Base-by-base conservation (phyloP, 2,888 invertebrate species). In the Thymelicus sylvestris region DNA sequence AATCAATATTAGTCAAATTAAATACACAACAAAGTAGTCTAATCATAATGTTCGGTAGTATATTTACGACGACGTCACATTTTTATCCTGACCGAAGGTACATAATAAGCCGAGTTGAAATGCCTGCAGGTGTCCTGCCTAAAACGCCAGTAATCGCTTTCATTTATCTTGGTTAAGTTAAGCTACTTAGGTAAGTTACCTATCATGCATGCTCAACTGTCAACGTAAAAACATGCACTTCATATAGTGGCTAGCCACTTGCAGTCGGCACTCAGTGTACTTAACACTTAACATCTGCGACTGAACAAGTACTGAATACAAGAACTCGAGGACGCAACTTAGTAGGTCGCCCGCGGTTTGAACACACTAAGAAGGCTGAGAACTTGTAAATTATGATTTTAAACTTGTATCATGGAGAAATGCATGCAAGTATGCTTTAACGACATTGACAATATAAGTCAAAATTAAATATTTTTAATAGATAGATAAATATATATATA, bases 201-300 rank as follows among this genome's bases (percentile, higher is more conserved):
- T 8, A 41, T 31, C 41, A 8, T 41, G 7, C 41, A 39, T 48
- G 7, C 15, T 50, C 8, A n/a, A 8, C 48, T n/a, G 13, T 31
- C 24, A 38, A n/a, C n/a, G 41, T 60, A 60, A 38, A 60, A n/a
- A 60, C 44, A 44, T 19, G 8, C 19, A 52, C n/a, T n/a, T 60
- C 38, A 60, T 12, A 44, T 6, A 8, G 8, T 60, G 7, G 39
- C 6, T 41, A 41, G 38, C 39, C 60, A 41, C 60, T 60, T 60
- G 31, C 64, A 62, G 62, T 47, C 19, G 44, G 10, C n/a, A 39
- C 8, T 4, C 38, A 13, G 64, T 64, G 64, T n/a, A 38, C 64
- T 62, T 62, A 47, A 39, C 38, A 52, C 52, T 64, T 64, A n/a
- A 39, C 38, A 12, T 64, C 64, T 64, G n/a, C 6, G 39, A 64